These are phyloP conservation scores for Drosophila chauvacae DNA, from an alignment of 1,140 invertebrate species.

Conservation along the genomic window DNA sequence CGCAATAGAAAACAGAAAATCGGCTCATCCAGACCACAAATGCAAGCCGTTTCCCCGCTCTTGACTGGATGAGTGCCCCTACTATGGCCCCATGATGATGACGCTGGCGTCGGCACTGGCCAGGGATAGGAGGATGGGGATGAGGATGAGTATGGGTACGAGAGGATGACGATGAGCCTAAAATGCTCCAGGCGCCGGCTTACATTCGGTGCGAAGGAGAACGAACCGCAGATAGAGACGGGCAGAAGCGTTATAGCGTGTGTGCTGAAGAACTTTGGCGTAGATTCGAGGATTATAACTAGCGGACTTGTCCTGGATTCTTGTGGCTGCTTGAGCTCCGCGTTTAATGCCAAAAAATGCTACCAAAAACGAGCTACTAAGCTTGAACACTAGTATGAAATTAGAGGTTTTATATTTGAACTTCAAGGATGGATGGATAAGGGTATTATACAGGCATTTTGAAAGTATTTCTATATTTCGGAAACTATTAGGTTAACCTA, in stretches of 20 bases:
- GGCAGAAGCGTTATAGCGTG: background rate
- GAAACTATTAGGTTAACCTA: background rate
- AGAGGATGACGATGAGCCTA: constrained; percentile 35
- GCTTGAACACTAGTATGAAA: constrained; percentile 1
- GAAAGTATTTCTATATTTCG: background rate
- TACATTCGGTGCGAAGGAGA: constrained; percentile 10
- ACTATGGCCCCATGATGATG: constrained; percentile 29
- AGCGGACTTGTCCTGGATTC: constrained; percentile 13
- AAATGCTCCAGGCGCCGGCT: constrained; percentile 49
- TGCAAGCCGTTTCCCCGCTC: constrained; percentile 54
- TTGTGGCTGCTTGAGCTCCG: constrained; percentile 10
- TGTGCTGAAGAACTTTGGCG: background rate
- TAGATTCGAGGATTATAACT: constrained; percentile 12
- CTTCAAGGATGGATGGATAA: background rate
- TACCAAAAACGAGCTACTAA: constrained; percentile 15
- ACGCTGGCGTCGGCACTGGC: constrained; percentile 1
- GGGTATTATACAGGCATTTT: background rate
- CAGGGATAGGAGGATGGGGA: constrained; percentile 4
- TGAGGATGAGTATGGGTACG: background rate
- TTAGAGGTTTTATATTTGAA: background rate
- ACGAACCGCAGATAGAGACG: background rate
- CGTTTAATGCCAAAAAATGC: constrained; percentile 22
- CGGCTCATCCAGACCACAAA: constrained; percentile 70
- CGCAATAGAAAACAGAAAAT: constrained; percentile 70
- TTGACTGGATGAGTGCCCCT: constrained; percentile 64